Evolutionary conservation across 1,140 invertebrate genomes (phyloP).

Genomic region (Drosophila carrolli): DNA sequence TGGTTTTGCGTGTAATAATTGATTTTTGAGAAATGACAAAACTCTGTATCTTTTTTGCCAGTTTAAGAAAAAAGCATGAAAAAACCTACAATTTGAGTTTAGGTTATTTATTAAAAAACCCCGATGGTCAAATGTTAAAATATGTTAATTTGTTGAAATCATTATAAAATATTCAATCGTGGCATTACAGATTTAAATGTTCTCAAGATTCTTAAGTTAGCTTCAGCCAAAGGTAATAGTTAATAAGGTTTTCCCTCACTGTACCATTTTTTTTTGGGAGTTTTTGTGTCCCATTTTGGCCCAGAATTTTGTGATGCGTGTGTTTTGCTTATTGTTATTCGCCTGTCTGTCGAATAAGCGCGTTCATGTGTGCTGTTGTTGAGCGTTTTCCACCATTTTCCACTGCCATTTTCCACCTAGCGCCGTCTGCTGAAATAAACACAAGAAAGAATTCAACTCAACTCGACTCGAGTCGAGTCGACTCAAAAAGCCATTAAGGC

Average conservation of each 20-base stretch:
- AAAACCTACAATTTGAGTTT: too few relatives aligned
- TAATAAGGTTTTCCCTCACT: not conserved
- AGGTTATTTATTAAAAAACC: too few relatives aligned
- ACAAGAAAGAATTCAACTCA: conserved; percentile 23
- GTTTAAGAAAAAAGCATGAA: too few relatives aligned
- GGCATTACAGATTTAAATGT: too few relatives aligned
- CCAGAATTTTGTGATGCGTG: conserved; percentile 28
- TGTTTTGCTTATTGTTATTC: conserved; percentile 51
- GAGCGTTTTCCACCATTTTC: conserved; percentile 19
- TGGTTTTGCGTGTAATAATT: conserved; percentile 37
- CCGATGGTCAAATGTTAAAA: too few relatives aligned
- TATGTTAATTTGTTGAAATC: too few relatives aligned
- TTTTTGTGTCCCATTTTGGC: not conserved
- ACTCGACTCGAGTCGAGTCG: conserved; percentile 20
- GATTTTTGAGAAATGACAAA: conserved; percentile 26
- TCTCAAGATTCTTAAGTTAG: too few relatives aligned
- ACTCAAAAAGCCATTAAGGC: conserved; percentile 66
- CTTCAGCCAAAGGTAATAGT: too few relatives aligned
- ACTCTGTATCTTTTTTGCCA: too few relatives aligned
- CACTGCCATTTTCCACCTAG: conserved; percentile 9
- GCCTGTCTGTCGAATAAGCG: conserved; percentile 35
- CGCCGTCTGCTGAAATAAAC: conserved; percentile 30
- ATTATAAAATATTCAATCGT: too few relatives aligned
- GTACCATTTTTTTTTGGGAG: not conserved
- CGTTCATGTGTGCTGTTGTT: conserved; percentile 56